Evolutionary conservation across 2,113 vertebrate species (phyloP), one percentile per base, ranked within the genome.

Genomic region (Halichoerus grypus): DNA sequence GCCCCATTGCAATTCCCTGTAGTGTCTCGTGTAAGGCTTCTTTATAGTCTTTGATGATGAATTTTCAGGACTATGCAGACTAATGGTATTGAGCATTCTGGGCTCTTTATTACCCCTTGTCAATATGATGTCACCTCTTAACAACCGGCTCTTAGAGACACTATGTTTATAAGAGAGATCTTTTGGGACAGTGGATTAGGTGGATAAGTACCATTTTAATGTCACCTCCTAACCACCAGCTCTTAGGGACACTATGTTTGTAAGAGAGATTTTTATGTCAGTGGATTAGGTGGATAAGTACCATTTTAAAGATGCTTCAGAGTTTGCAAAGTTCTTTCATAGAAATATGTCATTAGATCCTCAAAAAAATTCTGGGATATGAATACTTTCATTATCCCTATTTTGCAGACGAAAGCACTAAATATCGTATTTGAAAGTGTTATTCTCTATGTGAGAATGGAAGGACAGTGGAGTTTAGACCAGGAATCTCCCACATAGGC

Each of bases 281-380:
- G 5, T 88, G 85, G 4, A 59, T 67, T 76, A 61, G 16, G n/a
- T 95, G 61, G 74, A 12, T 81, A 87, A 84, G 26, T 96, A 65
- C n/a, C 31, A n/a, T 95, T 76, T 92, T 91, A 94, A 91, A 93
- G 59, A 77, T 82, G 57, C 53, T 91, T 93, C n/a, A 59, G 51
- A 53, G 49, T 72, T 95, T 91, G 39, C 15, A 39, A 79, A 77
- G 39, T 80, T 72, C 51, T 49, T 95, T 76, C 16, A 28, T 61
- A 59, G 36, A 88, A 72, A 92, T 67, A 49, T 42, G 55, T 83
- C 49, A 80, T n/a, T 57, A 97, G 42, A 63, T 4, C 4, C 22
- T 97, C 86, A 67, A 82, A 59, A 91, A 96, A 85, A 55, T 28
- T 2, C 26, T 55, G 1, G 59, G 22, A 33, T 76, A 0, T 14